Evolutionary conservation across 2,888 invertebrate genomes (phyloP).

Genomic region (Agrotis puta): DNA sequence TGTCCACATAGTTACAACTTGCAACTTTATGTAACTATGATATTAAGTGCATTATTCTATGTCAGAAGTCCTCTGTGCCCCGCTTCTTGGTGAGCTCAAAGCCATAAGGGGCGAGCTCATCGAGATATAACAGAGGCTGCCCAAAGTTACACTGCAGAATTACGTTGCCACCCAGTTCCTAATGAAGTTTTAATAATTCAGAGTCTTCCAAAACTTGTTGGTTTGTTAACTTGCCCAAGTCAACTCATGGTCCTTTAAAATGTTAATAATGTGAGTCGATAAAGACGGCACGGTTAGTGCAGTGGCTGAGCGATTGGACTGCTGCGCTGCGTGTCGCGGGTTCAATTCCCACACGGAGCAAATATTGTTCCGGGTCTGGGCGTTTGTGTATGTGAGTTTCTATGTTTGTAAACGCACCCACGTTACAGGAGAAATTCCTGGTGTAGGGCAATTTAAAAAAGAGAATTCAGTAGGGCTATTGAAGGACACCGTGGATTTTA

Average conservation of each 20-base stretch:
- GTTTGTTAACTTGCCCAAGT: conserved; percentile 61
- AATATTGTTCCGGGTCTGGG: too few relatives aligned
- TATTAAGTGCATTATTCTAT: conserved; percentile 10
- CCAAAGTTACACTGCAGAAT: conserved; percentile 60
- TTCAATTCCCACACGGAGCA: too few relatives aligned
- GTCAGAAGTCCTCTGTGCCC: conserved; percentile 1
- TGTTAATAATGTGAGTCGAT: conserved; percentile 68
- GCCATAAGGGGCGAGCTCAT: conserved; percentile 39
- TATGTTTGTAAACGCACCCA: too few relatives aligned
- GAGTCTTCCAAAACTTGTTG: conserved; percentile 64
- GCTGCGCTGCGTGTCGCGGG: too few relatives aligned
- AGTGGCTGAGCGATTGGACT: too few relatives aligned
- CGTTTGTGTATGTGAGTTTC: too few relatives aligned
- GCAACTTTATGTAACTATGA: background rate
- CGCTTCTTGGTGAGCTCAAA: conserved; percentile 17
- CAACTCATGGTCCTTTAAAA: conserved; percentile 66
- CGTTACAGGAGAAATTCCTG: too few relatives aligned
- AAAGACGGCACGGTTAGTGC: too few relatives aligned
- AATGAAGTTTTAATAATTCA: conserved; percentile 72
- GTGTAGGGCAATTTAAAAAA: too few relatives aligned
- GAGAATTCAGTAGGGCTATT: too few relatives aligned
- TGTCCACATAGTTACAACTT: conserved; percentile 6
- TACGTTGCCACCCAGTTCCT: conserved; percentile 54
- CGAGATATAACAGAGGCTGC: conserved; percentile 48
- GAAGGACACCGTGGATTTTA: too few relatives aligned